These are phyloP conservation scores for Amorpha juglandis DNA, from an alignment of 2,888 invertebrate species.

Conservation along the genomic window DNA sequence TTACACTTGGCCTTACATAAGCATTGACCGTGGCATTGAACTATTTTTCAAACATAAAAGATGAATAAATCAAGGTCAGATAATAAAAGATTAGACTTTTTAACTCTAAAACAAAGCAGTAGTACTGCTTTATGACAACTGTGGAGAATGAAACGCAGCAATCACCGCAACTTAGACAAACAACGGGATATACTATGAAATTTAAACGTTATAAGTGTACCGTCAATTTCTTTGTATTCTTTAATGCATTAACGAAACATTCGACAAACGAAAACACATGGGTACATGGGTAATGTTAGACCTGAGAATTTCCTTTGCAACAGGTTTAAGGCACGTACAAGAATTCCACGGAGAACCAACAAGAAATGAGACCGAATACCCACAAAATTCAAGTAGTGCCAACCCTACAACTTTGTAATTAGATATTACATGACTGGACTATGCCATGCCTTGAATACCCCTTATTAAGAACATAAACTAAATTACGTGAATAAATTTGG, in stretches of 20 bases:
- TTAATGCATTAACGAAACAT: no score
- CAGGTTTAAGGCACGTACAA: not conserved
- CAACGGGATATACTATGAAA: no score
- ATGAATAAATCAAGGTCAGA: not conserved
- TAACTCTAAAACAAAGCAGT: not conserved
- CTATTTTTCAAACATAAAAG: not conserved
- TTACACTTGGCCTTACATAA: slow-evolving; percentile 25
- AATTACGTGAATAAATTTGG: not conserved
- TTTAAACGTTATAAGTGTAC: no score
- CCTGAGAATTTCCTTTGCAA: not conserved
- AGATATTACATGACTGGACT: not conserved
- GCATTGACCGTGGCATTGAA: no score
- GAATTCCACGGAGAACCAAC: not conserved
- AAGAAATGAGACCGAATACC: not conserved
- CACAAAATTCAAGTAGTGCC: not conserved
- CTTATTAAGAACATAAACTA: not conserved
- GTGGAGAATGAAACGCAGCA: no score
- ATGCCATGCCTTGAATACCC: not conserved
- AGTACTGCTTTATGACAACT: no score
- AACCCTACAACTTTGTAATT: not conserved
- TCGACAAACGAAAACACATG: not conserved
- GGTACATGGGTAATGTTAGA: not conserved
- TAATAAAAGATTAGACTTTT: not conserved
- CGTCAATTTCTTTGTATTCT: no score
- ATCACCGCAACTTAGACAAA: no score